Conservation (phyloP, 2,113 vertebrate species). For the Nerophis lumbriciformis region DNA sequence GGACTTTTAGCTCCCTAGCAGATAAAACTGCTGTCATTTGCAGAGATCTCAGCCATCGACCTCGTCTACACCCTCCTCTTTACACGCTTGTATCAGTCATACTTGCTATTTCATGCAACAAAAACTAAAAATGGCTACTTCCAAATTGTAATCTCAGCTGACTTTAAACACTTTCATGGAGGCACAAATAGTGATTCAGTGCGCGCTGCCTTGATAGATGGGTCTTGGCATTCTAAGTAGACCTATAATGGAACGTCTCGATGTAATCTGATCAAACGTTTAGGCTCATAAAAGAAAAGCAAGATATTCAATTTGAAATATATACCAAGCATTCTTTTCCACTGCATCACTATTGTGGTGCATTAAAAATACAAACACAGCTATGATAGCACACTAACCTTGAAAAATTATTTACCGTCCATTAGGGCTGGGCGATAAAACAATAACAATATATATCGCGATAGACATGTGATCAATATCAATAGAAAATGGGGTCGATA, state of each 20-base stretch:
- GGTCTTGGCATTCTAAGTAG: conserved; percentile 1
- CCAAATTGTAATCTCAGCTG: neutral
- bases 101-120: conserved; percentile 13
- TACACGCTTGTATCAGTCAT: conserved; percentile 19
- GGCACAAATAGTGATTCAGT: conserved; percentile 1
- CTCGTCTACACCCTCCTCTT: neutral
- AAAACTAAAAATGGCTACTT: neutral
- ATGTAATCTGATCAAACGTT: conserved; percentile 3
- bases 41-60: conserved; percentile 4
- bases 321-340: neutral
- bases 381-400: conserved; percentile 11
- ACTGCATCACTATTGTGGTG: neutral
- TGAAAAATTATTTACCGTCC: conserved; percentile 1
- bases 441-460: too few relatives aligned
- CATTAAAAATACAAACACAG: neutral
- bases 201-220: neutral
- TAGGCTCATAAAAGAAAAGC: conserved; percentile 3
- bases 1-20: conserved; percentile 35
- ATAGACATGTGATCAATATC: too few relatives aligned
- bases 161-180: neutral
- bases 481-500: too few relatives aligned
- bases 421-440: too few relatives aligned
- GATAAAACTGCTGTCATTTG: conserved; percentile 33
- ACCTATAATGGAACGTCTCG: neutral
- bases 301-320: neutral